Evolutionary conservation across 2,113 vertebrate genomes (phyloP).

Genomic region (Cygnus buccinator): DNA sequence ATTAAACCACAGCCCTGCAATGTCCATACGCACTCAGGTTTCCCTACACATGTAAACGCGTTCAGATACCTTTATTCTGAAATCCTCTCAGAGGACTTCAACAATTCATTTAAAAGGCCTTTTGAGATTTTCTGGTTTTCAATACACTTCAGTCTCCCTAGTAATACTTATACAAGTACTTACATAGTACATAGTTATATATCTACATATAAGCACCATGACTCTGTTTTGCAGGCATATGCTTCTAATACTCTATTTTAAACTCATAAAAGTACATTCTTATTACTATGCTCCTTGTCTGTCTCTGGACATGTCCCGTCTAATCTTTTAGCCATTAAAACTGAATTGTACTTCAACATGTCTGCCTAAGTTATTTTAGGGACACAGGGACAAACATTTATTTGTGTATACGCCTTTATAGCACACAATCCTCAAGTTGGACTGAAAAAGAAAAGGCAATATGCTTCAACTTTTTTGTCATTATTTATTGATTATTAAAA

Average conservation of each 20-base stretch:
- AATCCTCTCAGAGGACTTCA: not conserved
- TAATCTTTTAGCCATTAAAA: not conserved
- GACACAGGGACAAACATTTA: not conserved
- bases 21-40: not conserved
- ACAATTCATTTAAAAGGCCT: conserved; percentile 4
- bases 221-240: not conserved
- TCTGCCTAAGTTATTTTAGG: not conserved
- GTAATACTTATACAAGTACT: not conserved
- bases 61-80: not conserved
- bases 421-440: not conserved
- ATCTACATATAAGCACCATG: not conserved
- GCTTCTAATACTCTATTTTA: not conserved
- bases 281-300: not conserved
- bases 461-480: not conserved
- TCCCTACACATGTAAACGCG: not conserved
- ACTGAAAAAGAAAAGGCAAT: not conserved
- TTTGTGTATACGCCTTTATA: not conserved
- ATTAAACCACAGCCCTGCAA: not conserved
- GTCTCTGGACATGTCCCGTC: not conserved
- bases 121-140: conserved; percentile 20
- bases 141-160: not conserved
- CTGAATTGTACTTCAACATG: not conserved
- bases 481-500: conserved; percentile 9
- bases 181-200: not conserved
- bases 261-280: not conserved